These are phyloP conservation scores for Pseudococcus jackbeardsleyi DNA, from an alignment of 2,888 invertebrate genomes.

Conservation along the genomic window DNA sequence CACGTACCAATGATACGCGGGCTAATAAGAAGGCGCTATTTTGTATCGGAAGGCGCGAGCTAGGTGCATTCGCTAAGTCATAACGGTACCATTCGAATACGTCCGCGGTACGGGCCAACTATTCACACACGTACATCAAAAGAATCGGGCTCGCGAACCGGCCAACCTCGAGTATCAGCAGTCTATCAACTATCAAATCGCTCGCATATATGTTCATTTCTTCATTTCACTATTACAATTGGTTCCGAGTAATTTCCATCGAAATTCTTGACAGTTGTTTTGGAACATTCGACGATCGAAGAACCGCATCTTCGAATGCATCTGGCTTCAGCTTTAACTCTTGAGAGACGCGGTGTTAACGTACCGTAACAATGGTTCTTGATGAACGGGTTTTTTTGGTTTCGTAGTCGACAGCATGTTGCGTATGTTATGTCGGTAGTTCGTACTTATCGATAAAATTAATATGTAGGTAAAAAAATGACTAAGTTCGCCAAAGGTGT, in stretches of 20 bases:
- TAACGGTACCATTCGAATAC: background rate
- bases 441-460: background rate
- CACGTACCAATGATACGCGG: background rate
- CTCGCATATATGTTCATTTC: slow-evolving; percentile 9
- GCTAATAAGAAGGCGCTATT: slow-evolving; percentile 10
- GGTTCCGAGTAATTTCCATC: slow-evolving; percentile 10
- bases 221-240: slow-evolving; percentile 10
- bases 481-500: background rate
- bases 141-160: background rate
- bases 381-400: background rate
- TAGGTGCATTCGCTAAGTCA: background rate
- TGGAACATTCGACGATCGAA: background rate
- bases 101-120: background rate
- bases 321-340: background rate
- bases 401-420: background rate
- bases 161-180: background rate
- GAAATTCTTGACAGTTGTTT: background rate
- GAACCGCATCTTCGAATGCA: slow-evolving; percentile 6
- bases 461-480: background rate
- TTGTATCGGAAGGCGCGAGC: background rate
- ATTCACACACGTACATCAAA: background rate
- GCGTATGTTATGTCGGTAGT: background rate
- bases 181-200: background rate
- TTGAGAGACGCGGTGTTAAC: background rate
- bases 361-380: slow-evolving; percentile 10